Base-by-base conservation (phyloP, 2,888 invertebrate genomes). In the Tromatobia lineatoria region DNA sequence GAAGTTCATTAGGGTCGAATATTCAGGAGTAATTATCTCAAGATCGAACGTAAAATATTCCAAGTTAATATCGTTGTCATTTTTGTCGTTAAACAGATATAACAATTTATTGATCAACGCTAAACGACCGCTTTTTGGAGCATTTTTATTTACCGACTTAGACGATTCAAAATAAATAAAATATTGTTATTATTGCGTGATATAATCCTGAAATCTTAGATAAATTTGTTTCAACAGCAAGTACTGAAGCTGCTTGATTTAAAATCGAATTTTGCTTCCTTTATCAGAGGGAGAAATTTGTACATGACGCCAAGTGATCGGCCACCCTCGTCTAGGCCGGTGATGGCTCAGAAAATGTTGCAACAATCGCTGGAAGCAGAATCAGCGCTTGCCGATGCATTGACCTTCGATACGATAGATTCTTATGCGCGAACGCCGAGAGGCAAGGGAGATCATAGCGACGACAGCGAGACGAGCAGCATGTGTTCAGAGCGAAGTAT, bases 401-500 rank as follows among this genome's bases (percentile, higher is more conserved):
- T 97, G 90, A 93, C 92, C 0, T 93, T 91, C 38, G 93, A 94
- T 64, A 91, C 90, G 80, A 92, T 92, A 67, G 93, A 93, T 42
- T 92, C 90, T 85, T 93, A 91, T 61, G 88, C 88, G 0, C 90
- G 93, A 82, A 90, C 92, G 15, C 90, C 92, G 3, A 90, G 92
- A 75, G 91, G 90, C 34, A 94, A 93, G 85, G 93, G 93, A 38
- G 98, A 98, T 90, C 97, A 96, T 90, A 97, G 96, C 15, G 97
- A 97, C 89, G 98, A 98, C 91, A 98, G 98, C 10, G 99, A 99
- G 94, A 99, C 98, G 0, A 99, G 99, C 67, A 99, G 98, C 91
- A 97, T 99, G 13, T 99, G 99, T 93, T 99, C 99, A 0, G 99
- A 99, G 90, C 95, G 98, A 38, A 98, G 98, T 71, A 96, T 97